Conservation (phyloP, 2,113 vertebrate genomes). For the Plestiodon gilberti region DNA sequence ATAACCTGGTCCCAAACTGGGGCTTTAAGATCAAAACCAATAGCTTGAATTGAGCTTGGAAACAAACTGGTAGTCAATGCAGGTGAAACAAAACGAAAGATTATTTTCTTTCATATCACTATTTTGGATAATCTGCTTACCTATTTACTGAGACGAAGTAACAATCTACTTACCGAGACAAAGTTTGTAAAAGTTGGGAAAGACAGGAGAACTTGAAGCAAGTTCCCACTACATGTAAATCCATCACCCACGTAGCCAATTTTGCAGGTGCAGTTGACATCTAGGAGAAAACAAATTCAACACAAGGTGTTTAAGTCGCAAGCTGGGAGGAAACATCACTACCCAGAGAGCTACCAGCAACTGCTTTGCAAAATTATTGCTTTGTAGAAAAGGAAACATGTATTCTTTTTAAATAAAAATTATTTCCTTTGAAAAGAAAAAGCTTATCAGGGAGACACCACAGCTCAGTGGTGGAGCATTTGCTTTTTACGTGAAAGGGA, state of each 20-base stretch:
- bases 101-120: background rate
- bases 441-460: background rate
- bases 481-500: background rate
- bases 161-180: constrained; percentile 84
- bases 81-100: no score
- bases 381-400: no score
- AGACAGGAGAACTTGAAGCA: constrained; percentile 89
- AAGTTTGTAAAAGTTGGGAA: constrained; percentile 86
- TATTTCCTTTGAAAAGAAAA: background rate
- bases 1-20: no score
- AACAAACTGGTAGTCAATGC: no score
- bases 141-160: constrained; percentile 84
- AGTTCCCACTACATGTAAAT: constrained; percentile 85
- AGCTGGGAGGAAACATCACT: fast-evolving
- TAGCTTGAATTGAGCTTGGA: no score
- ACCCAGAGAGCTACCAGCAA: background rate
- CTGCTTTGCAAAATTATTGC: background rate
- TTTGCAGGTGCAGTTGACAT: constrained; percentile 90
- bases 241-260: constrained; percentile 89
- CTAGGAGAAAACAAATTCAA: constrained; percentile 71
- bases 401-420: background rate
- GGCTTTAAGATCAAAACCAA: no score
- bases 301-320: background rate
- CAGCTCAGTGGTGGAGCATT: background rate
- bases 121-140: fast-evolving